Base-by-base conservation (phyloP, 2,797 vertebrate species). In the Acanthiza pusilla region DNA sequence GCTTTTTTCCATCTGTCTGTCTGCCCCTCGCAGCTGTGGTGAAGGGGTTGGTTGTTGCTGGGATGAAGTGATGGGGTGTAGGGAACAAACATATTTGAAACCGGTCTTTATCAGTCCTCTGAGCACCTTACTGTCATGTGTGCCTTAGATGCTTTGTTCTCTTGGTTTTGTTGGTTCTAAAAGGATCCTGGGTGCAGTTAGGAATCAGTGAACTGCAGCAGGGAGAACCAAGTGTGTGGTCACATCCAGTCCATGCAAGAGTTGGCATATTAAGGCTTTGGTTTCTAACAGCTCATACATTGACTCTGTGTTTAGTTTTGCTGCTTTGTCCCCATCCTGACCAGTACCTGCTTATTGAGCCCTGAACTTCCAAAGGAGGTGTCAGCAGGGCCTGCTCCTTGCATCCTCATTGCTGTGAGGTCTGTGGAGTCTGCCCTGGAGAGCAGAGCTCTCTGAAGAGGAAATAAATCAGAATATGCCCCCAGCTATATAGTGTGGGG, bases 401-500 rank as follows among this genome's bases (percentile, higher is more conserved):
- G 40, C 1, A 1, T 54, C 40, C 34, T 78, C n/a, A 7, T n/a
- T 32, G 53, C 50, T 51, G 13, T 36, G 45, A 27, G 53, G 7
- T 61, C 34, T 71, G 2, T 3, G 21, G 65, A 36, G 79, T 40
- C 76, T 86, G n/a, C 30, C 2, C 61, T 12, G 45, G 66, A 66
- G 62, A 74, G 22, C 57, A 58, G 72, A 87, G 65, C 65, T 76
- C 26, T 42, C 34, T 57, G 16, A 29, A 13, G 5, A 23, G 57
- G 27, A 62, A 42, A 38, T 47, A 51, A n/a, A 26, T 22, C 17
- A 50, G 45, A 57, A 21, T 18, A 9, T 63, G 21, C 3, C 48
- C 55, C 34, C 9, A 20, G 40, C 51, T 29, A 2, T 16, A 1
- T 0, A 27, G 34, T 2, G 1, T 18, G 40, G 36, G 21, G 47